Conservation (phyloP, 1,140 invertebrate genomes). For the Gonioctena quinquepunctata region DNA sequence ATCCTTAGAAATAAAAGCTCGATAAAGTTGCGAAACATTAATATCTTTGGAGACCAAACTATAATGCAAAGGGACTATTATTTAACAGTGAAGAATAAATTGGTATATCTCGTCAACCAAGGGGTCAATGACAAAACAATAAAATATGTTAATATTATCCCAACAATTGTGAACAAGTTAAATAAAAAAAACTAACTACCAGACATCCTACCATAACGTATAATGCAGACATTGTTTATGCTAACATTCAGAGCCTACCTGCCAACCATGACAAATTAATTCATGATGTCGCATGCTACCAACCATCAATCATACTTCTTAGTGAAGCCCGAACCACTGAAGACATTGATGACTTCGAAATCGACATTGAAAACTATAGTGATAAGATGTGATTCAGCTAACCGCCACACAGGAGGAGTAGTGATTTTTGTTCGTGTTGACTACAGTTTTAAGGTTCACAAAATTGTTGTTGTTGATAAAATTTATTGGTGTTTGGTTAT, state of each 20-base stretch:
- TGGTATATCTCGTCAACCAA: neutral
- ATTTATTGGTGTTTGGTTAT: neutral
- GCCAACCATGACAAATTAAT: neutral
- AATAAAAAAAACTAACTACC: neutral
- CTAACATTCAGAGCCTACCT: neutral
- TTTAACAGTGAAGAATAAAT: neutral
- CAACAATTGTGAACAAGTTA: neutral
- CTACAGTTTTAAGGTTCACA: neutral
- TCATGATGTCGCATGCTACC: neutral
- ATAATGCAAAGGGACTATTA: constrained; percentile 2
- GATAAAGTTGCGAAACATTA: neutral
- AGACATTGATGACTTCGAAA: neutral
- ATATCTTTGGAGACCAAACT: neutral
- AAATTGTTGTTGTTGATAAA: neutral
- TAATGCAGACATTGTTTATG: neutral
- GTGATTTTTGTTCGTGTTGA: neutral
- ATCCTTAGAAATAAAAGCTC: neutral
- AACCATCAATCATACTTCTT: neutral
- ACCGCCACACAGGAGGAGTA: constrained; percentile 1
- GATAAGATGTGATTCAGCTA: neutral
- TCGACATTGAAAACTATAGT: neutral
- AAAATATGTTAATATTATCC: neutral
- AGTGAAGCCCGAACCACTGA: neutral
- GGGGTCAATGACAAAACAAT: neutral
- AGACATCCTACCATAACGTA: neutral